Percentiles rank a stretch among this genome's conserved stretches.
phyloP scores from a whole-genome alignment of 2,797 vertebrate species.

The Chromis chromis region DNA sequence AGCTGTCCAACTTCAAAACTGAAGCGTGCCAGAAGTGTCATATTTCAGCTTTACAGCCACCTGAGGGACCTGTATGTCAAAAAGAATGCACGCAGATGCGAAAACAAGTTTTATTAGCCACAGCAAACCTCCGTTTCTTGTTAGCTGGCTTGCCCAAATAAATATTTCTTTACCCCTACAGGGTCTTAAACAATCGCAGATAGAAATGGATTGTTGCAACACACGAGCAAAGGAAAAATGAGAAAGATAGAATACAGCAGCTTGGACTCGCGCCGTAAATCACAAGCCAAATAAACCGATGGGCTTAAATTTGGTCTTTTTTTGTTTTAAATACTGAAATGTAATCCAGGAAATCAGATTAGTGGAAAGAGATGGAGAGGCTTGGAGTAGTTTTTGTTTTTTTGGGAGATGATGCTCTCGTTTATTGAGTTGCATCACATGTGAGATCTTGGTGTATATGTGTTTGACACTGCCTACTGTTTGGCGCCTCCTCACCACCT shows the following conservation, averaged over 20 bases:
- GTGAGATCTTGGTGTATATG: constrained; percentile 46
- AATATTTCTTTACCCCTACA: constrained; percentile 36
- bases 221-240: constrained; percentile 29
- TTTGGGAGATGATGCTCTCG: constrained; percentile 13
- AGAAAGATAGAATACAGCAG: constrained; percentile 20
- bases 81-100: constrained; percentile 46
- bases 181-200: constrained; percentile 30
- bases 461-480: constrained; percentile 63
- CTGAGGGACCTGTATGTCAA: constrained; percentile 54
- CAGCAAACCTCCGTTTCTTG: constrained; percentile 39
- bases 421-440: constrained; percentile 60
- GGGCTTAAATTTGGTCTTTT: constrained; percentile 38
- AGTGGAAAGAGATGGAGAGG: constrained; percentile 35
- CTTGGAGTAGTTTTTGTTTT: constrained; percentile 10
- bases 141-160: constrained; percentile 38
- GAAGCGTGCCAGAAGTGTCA: constrained; percentile 38
- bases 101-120: constrained; percentile 62
- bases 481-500: constrained; percentile 74
- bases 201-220: constrained; percentile 9
- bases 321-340: constrained; percentile 43
- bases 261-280: constrained; percentile 6
- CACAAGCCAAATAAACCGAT: constrained; percentile 21
- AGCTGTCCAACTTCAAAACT: constrained; percentile 25
- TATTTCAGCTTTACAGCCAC: constrained; percentile 51
- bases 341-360: constrained; percentile 53